Conservation (phyloP, 2,888 invertebrate genomes). For the Acanthosepion esculentum region DNA sequence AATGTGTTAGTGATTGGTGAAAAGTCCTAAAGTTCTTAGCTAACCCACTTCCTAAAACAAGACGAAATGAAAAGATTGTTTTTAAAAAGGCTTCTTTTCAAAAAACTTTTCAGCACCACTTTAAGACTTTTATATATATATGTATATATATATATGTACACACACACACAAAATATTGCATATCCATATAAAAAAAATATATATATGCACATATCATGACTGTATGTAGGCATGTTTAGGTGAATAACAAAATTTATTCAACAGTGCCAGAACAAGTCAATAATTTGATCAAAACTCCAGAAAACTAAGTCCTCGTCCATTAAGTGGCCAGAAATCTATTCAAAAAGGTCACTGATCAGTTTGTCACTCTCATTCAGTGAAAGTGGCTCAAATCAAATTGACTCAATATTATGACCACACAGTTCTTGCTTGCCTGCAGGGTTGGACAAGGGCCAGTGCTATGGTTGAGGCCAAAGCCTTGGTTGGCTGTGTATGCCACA, state of each 20-base stretch:
- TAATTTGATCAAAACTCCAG: not conserved
- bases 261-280: not conserved
- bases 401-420: not conserved
- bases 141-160: no score
- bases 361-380: conserved; percentile 13
- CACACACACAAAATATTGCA: no score
- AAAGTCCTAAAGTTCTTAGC: no score
- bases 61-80: no score
- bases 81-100: no score
- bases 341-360: not conserved
- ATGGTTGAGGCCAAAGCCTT: not conserved
- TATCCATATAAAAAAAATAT: not conserved
- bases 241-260: not conserved
- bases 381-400: conserved; percentile 3
- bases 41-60: no score
- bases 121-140: no score
- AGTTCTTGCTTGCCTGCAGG: not conserved
- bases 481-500: not conserved
- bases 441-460: not conserved
- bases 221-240: not conserved
- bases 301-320: conserved; percentile 2
- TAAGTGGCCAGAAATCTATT: not conserved
- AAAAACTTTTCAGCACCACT: no score
- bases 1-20: no score
- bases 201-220: not conserved